Evolutionary conservation across 2,113 vertebrate species (phyloP).

Genomic region (Scalopus aquaticus): DNA sequence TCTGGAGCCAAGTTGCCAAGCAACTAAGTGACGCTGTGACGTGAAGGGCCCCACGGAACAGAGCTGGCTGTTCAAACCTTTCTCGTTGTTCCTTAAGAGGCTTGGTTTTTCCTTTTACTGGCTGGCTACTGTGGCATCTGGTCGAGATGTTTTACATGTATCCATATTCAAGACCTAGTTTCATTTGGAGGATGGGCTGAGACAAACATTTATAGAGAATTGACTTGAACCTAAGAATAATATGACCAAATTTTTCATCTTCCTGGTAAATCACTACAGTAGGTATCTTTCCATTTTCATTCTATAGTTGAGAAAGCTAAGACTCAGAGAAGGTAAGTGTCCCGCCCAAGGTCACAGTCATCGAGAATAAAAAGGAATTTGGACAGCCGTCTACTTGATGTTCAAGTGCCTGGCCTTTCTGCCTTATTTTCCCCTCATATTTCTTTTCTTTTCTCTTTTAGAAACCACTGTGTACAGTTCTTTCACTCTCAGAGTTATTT

Average conservation of each 20-base stretch:
- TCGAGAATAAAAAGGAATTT: background rate
- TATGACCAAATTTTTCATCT: background rate
- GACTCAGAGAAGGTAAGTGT: background rate
- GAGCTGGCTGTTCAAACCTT: background rate
- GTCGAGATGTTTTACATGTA: fast-evolving
- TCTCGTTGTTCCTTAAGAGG: background rate
- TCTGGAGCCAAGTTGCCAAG: conserved; percentile 56
- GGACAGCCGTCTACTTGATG: background rate
- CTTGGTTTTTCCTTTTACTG: fast-evolving
- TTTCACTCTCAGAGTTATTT: background rate
- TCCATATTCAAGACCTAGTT: background rate
- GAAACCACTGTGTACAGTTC: background rate
- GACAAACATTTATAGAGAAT: background rate
- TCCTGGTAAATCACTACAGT: background rate
- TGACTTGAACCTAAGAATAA: background rate
- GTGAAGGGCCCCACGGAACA: background rate
- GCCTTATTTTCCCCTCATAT: background rate
- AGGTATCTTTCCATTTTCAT: background rate
- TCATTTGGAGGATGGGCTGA: background rate
- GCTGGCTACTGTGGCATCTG: background rate
- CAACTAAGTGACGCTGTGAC: conserved; percentile 44
- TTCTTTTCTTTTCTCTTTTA: background rate
- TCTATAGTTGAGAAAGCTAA: background rate
- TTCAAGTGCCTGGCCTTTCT: background rate
- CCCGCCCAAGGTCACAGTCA: background rate